Evolutionary conservation across 2,888 invertebrate genomes (phyloP), one percentile per base, ranked within the genome.

Genomic region (Ormyrus labotus): DNA sequence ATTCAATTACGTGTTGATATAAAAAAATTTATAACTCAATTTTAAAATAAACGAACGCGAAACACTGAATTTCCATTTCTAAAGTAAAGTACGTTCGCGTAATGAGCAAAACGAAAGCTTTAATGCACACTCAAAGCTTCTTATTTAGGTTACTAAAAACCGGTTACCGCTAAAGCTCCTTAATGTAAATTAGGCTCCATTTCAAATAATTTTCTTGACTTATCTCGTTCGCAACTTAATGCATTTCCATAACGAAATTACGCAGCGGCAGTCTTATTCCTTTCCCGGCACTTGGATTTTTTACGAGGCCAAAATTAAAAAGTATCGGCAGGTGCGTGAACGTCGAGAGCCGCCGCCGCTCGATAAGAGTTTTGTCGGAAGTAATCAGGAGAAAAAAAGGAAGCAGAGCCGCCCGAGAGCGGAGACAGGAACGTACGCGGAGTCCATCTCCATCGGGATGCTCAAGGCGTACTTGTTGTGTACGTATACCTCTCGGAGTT

Each of bases 371-470:
- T 53, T 11, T 11, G 53, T 10, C 53, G 53, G 5, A 53, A 11
- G 53, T 5, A 53, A 53, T 53, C 53, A 53, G 53, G 11, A 51
- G 19, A 51, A 34, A 51, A 68, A 53, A 55, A 9, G 55, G 61
- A 3, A 10, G 51, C 6, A n/a, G 6, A 61, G 61, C 11, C 34
- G n/a, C 6, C 11, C 2, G 34, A n/a, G 11, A 55, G 11, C 11
- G 53, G 11, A 45, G 68, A 45, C 55, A n/a, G 55, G 45, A 68
- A 34, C 55, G 68, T 51, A 53, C 19, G 61, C n/a, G 34, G 67
- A 72, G 61, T 72, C 61, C 34, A 61, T 72, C 68, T 53, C 68
- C 68, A 72, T 72, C 61, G 71, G 61, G 34, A 50, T 61, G 61
- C 61, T 50, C 9, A 8, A 34, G 19, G 60, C 47, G 48, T 9